Conservation (phyloP, 2,888 invertebrate species). For the Zelleria hepariella region DNA sequence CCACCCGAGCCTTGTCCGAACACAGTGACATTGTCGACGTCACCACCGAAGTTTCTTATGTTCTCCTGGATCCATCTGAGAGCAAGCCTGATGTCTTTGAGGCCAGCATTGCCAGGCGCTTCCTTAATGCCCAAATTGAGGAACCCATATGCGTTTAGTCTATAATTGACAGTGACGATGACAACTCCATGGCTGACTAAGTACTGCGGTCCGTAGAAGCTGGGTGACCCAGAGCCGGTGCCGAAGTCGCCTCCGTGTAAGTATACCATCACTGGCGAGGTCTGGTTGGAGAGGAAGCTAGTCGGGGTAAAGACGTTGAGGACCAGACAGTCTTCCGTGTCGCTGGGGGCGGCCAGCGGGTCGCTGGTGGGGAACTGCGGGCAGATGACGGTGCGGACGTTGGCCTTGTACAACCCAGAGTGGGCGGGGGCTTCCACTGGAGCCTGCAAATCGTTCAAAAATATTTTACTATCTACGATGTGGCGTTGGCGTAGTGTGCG, state of each 20-base stretch:
- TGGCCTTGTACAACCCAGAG: slow-evolving; percentile 46
- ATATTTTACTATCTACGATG: background rate
- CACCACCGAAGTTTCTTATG: slow-evolving; percentile 48
- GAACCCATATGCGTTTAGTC: slow-evolving; percentile 61
- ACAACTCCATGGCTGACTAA: slow-evolving; percentile 52
- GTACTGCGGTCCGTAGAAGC: slow-evolving; percentile 59
- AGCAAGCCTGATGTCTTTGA: slow-evolving; percentile 60
- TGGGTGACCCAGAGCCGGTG: slow-evolving; percentile 50
- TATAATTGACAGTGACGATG: slow-evolving; percentile 63
- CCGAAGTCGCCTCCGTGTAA: slow-evolving; percentile 68
- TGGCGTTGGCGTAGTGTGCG: too few relatives aligned
- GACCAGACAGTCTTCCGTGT: slow-evolving; percentile 60
- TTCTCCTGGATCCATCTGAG: slow-evolving; percentile 57
- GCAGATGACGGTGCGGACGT: slow-evolving; percentile 43
- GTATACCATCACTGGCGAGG: slow-evolving; percentile 55
- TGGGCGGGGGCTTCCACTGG: slow-evolving; percentile 40
- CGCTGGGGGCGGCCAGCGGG: slow-evolving; percentile 48
- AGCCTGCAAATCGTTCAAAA: slow-evolving; percentile 30
- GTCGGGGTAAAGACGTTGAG: slow-evolving; percentile 55
- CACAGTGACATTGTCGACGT: slow-evolving; percentile 55
- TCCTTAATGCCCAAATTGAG: slow-evolving; percentile 48
- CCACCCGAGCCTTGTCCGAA: slow-evolving; percentile 64
- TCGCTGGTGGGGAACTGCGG: slow-evolving; percentile 54
- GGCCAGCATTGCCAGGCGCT: slow-evolving; percentile 61
- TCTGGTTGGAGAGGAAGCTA: slow-evolving; percentile 23